Base-by-base conservation (phyloP, 37 sponge, comb jelly and placozoan species). In the Beroe ovata region DNA sequence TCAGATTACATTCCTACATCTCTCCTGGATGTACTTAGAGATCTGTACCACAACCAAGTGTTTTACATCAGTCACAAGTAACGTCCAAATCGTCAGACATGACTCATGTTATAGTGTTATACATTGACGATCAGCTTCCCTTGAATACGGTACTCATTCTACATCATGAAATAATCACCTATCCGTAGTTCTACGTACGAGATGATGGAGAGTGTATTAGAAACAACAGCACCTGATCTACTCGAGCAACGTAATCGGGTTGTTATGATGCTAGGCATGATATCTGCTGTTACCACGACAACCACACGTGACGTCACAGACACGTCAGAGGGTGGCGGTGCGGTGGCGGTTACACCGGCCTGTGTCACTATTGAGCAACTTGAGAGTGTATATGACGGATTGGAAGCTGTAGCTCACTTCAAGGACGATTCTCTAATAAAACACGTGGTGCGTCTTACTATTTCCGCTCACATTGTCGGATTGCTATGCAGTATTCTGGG, bases 361-460 rank as follows among this genome's bases (percentile, higher is more conserved):
- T 47, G 54, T 47, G 69, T 32, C 33, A 30, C 36, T 32, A 18
- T 37, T 19, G 32, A 0, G 0, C 47, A 77, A 23, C 8, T 77
- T 16, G n/a, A 42, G 22, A 37, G 28, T 11, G 22, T 77, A 1
- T 77, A 42, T 40, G 84, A 77, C 21, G 84, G 84, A 0, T 25
- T 77, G 22, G 84, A 77, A 54, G 84, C 36, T 21, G 4, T 8
- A 32, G 84, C 33, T 41, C 84, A 77, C 54, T 77, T 77, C 23
- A 77, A 77, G 41, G 25, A 77, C n/a, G 84, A 77, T 21, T 21
- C 16, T 42, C 84, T 77, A 3, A 77, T 77, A 4, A 4, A 77
- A 42, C 84, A 77, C 20, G 84, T 77, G 84, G 84, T 77, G 36
- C 1, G 71, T 69, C 32, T n/a, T n/a, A n/a, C n/a, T n/a, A n/a